Conservation (phyloP, 2,888 invertebrate genomes). For the Cephus pygmeus region DNA sequence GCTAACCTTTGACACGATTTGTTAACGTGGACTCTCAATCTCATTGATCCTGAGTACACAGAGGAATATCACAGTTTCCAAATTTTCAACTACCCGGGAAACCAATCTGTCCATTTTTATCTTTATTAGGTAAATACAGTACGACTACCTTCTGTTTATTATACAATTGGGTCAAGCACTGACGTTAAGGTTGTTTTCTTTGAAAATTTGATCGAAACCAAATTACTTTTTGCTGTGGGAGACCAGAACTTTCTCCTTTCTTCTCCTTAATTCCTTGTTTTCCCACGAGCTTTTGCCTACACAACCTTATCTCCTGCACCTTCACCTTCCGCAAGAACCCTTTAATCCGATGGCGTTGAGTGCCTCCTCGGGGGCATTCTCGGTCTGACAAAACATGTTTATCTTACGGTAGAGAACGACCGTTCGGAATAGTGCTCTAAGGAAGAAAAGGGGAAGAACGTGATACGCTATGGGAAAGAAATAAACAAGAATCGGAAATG, state of each 20-base stretch:
- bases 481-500: conserved; percentile 28
- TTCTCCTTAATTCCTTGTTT: background rate
- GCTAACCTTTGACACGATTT: background rate
- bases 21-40: background rate
- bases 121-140: background rate
- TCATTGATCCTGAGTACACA: background rate
- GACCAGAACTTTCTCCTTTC: background rate
- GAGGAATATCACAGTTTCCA: background rate
- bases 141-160: background rate
- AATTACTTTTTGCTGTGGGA: background rate
- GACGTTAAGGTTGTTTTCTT: background rate
- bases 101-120: too few species aligned
- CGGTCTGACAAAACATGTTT: background rate
- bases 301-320: background rate
- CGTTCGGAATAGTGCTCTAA: background rate
- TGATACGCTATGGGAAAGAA: background rate
- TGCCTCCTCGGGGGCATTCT: background rate
- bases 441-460: background rate
- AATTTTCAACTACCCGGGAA: background rate
- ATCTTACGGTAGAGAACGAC: conserved; percentile 1
- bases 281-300: background rate
- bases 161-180: background rate
- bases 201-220: background rate
- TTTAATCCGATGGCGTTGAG: background rate
- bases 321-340: background rate